A percentile compares a stretch with the other conserved stretches of the same genome.
These are phyloP conservation scores for Apodemus speciosus DNA, from an alignment of 2,113 vertebrate genomes.

Conservation along the genomic window DNA sequence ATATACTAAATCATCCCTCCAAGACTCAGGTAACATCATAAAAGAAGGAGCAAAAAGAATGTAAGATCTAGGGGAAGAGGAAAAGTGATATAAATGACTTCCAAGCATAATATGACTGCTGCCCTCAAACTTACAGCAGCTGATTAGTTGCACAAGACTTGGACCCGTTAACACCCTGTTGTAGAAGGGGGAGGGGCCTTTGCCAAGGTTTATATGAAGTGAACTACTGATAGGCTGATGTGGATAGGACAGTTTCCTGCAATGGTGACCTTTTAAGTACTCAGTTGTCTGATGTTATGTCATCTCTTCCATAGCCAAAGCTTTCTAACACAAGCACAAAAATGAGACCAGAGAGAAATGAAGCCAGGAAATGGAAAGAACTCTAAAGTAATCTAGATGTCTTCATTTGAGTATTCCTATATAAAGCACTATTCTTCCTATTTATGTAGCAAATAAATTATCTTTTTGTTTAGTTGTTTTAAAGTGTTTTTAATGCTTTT, in stretches of 20 bases:
- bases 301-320: background rate
- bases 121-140: background rate
- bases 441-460: constrained; percentile 6
- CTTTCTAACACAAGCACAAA: constrained; percentile 30
- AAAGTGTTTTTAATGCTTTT: constrained; percentile 13
- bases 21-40: background rate
- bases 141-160: background rate
- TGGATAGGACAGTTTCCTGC: background rate
- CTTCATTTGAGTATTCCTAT: background rate
- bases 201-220: too few species aligned
- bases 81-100: background rate
- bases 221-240: too few species aligned
- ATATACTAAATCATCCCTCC: background rate
- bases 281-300: background rate
- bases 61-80: background rate
- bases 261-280: background rate
- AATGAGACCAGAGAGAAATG: constrained; percentile 13
- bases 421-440: constrained; percentile 6
- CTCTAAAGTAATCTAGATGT: constrained; percentile 2
- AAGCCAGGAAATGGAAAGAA: background rate
- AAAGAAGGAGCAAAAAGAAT: background rate
- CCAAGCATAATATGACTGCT: background rate
- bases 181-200: background rate
- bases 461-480: constrained; percentile 1
- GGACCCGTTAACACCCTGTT: background rate